Evolutionary conservation across 1,140 invertebrate species (phyloP).

Genomic region (Drosophila sechellia): DNA sequence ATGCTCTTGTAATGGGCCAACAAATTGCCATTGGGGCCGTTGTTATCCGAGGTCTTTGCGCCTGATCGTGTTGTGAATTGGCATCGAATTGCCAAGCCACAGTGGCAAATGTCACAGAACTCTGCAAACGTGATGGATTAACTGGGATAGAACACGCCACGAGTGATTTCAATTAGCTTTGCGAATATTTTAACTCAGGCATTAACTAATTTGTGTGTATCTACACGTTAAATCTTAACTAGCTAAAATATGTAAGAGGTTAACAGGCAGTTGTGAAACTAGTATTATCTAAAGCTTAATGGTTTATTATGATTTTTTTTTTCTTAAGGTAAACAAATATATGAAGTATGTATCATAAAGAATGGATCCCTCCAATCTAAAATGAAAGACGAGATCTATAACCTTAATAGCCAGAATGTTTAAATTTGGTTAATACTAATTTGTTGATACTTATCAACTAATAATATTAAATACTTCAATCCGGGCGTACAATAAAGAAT

Average conservation of each 20-base stretch:
- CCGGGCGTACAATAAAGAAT: no score
- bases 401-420: no score
- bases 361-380: no score
- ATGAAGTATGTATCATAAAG: no score
- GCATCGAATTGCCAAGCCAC: no score
- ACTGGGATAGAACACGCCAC: conserved; percentile 5
- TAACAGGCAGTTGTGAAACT: no score
- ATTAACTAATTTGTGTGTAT: background rate
- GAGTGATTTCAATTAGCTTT: background rate
- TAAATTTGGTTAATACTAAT: no score
- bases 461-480: no score
- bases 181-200: background rate
- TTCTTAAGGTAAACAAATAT: no score
- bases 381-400: no score
- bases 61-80: conserved; percentile 65
- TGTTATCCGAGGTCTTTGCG: conserved; percentile 38
- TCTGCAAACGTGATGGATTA: conserved; percentile 30
- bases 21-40: conserved; percentile 66
- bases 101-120: conserved; percentile 33
- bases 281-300: background rate
- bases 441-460: no score
- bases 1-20: conserved; percentile 73
- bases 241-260: no score
- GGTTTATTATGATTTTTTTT: background rate
- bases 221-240: background rate